These are phyloP conservation scores for Gymnarchus niloticus DNA, from an alignment of 2,113 vertebrate species.

Conservation along the genomic window DNA sequence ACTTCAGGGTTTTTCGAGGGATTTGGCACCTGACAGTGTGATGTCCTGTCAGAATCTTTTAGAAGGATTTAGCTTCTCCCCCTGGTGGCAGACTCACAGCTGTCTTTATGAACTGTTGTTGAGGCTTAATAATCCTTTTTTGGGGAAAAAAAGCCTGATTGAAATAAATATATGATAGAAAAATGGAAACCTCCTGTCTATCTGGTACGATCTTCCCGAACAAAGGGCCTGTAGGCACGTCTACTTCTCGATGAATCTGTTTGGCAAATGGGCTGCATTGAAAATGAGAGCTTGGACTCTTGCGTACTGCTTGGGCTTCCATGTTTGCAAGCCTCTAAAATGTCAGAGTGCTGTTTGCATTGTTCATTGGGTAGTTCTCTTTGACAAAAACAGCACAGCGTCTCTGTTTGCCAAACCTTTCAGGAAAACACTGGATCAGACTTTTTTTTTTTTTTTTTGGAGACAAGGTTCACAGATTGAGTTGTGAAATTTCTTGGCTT, in stretches of 20 bases:
- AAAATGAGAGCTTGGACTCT: not conserved
- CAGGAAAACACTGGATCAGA: not conserved
- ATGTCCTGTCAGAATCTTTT: not conserved
- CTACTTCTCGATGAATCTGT: too few relatives aligned
- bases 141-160: not conserved
- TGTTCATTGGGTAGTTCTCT: too few relatives aligned
- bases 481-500: slow-evolving; percentile 2
- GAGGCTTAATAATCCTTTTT: not conserved
- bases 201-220: not conserved
- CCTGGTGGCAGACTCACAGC: not conserved
- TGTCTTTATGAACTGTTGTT: not conserved
- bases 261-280: not conserved
- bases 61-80: not conserved
- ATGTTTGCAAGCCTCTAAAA: not conserved
- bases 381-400: not conserved
- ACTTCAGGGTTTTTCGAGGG: not conserved
- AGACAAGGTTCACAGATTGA: not conserved
- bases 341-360: not conserved
- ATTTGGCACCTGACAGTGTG: not conserved
- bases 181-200: not conserved
- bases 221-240: not conserved
- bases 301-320: not conserved
- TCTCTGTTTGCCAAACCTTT: not conserved
- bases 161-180: not conserved
- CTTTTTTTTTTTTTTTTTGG: not conserved